Conservation (phyloP, 2,888 invertebrate genomes). For the Eumerus sabulonum region DNA sequence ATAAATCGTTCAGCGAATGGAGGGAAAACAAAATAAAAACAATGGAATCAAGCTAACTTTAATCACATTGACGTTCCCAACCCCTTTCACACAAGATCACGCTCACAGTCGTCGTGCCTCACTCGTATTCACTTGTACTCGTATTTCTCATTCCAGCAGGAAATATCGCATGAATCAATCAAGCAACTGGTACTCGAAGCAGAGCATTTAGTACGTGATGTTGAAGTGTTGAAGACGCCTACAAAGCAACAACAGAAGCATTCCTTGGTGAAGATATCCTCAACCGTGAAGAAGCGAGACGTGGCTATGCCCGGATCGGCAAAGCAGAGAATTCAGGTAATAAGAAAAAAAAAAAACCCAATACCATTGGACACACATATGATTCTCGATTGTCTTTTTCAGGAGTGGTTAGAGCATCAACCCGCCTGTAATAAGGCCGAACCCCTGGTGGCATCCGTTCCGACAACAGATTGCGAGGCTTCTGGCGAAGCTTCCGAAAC, state of each 20-base stretch:
- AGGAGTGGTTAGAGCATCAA: slow-evolving; percentile 79
- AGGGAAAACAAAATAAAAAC: slow-evolving; percentile 30
- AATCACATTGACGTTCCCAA: slow-evolving; percentile 40
- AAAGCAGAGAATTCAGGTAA: slow-evolving; percentile 78
- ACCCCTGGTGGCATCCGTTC: slow-evolving; percentile 51
- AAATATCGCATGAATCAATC: slow-evolving; percentile 82
- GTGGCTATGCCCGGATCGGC: slow-evolving; percentile 77
- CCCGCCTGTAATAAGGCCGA: slow-evolving; percentile 70
- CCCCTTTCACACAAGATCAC: slow-evolving; percentile 30
- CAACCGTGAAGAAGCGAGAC: slow-evolving; percentile 78
- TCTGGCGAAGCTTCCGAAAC: slow-evolving; percentile 90
- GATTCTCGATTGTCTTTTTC: neutral
- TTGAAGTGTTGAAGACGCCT: slow-evolving; percentile 78
- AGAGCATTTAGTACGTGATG: slow-evolving; percentile 87
- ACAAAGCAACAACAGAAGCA: slow-evolving; percentile 75
- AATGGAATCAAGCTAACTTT: slow-evolving; percentile 31
- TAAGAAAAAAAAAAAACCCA: too few relatives aligned
- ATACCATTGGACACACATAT: neutral
- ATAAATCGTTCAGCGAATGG: slow-evolving; percentile 37
- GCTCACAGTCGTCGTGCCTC: too few relatives aligned
- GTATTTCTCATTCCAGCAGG: slow-evolving; percentile 70
- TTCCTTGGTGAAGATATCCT: slow-evolving; percentile 76
- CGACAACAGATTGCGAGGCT: slow-evolving; percentile 85
- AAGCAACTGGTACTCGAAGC: slow-evolving; percentile 89
- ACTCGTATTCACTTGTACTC: too few relatives aligned